Evolutionary conservation across 64 coral and sea anemone species (phyloP).

Genomic region (Stichodactyla mertensii): DNA sequence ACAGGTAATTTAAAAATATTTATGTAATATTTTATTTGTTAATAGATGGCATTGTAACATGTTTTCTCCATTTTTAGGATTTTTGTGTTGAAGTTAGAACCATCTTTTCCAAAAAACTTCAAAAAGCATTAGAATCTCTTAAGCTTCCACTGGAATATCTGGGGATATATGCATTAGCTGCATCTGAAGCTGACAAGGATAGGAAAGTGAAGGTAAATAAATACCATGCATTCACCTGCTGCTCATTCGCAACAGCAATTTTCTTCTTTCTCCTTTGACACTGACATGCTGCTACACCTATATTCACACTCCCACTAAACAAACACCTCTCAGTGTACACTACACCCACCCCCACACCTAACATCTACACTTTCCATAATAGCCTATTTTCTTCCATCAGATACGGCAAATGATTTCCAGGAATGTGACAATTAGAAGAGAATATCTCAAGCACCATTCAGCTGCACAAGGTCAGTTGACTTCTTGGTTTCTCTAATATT

Average conservation of each 20-base stretch:
- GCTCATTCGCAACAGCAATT: not conserved
- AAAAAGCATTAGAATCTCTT: conserved; percentile 78
- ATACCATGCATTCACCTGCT: not conserved
- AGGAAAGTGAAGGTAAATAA: conserved; percentile 69
- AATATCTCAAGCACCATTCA: conserved; percentile 63
- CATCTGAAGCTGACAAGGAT: conserved; percentile 68
- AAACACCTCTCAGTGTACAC: no score
- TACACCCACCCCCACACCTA: no score
- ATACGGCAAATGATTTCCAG: conserved; percentile 63
- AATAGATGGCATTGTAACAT: no score
- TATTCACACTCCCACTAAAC: no score
- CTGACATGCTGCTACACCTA: no score
- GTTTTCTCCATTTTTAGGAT: conserved; percentile 42
- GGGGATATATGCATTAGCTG: conserved; percentile 76
- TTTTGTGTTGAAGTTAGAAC: conserved; percentile 81
- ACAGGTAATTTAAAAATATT: conserved; percentile 17
- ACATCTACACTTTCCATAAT: no score
- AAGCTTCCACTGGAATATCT: conserved; percentile 95
- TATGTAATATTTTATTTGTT: not conserved
- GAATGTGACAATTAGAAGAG: conserved; percentile 54
- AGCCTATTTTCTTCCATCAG: not conserved
- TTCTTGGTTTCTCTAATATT: not conserved
- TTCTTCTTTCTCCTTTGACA: not conserved
- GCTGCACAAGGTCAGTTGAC: conserved; percentile 36
- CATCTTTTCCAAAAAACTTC: conserved; percentile 77